These are phyloP conservation scores for Punctoribates punctum DNA, from an alignment of 2,888 invertebrate species.

Conservation along the genomic window DNA sequence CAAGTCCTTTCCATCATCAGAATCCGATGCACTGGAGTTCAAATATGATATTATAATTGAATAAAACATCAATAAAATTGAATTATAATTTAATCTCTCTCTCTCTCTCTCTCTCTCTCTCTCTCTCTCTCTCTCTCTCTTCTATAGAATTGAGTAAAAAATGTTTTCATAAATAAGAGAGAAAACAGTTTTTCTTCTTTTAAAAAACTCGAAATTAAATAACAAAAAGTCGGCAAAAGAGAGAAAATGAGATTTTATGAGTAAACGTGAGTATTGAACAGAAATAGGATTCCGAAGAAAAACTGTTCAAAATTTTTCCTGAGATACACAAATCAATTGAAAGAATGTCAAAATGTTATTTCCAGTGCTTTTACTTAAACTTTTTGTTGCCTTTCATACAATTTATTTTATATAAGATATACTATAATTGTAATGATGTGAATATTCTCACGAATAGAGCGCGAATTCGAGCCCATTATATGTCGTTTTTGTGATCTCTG, in stretches of 20 bases:
- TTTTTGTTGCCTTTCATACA: slow-evolving; percentile 19
- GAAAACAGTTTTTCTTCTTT: slow-evolving; percentile 5
- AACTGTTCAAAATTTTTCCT: slow-evolving; percentile 6
- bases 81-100: too few species aligned
- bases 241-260: slow-evolving; percentile 7
- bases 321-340: slow-evolving; percentile 31
- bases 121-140: too few species aligned
- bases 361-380: slow-evolving; percentile 6
- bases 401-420: slow-evolving; percentile 8
- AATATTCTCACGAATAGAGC: slow-evolving; percentile 31
- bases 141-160: background rate
- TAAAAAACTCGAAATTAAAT: slow-evolving; percentile 1
- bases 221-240: background rate
- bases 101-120: too few species aligned
- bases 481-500: background rate
- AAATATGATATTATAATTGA: too few species aligned
- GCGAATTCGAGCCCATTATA: background rate
- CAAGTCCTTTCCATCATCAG: too few species aligned
- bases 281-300: slow-evolving; percentile 18
- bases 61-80: too few species aligned
- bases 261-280: slow-evolving; percentile 27
- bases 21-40: too few species aligned
- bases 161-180: background rate
- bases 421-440: slow-evolving; percentile 33
- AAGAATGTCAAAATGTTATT: slow-evolving; percentile 25